Conservation (phyloP, 2,888 invertebrate species). For the Fragum sueziense region DNA sequence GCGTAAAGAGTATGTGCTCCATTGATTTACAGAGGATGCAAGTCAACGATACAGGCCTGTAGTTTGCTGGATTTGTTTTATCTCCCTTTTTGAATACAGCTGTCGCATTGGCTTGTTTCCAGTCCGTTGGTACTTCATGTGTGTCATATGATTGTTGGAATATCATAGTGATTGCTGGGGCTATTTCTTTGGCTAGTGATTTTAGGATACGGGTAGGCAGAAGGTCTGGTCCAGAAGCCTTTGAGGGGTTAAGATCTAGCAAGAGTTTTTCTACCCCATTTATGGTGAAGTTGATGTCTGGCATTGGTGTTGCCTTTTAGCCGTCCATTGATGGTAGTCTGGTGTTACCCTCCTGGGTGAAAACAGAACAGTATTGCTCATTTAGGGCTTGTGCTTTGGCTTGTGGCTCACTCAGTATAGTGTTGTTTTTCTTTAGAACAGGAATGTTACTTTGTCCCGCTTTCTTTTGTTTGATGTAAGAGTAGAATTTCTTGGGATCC, state of each 20-base stretch:
- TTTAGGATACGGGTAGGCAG: slow-evolving; percentile 34
- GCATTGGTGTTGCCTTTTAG: background rate
- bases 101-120: slow-evolving; percentile 21
- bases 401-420: background rate
- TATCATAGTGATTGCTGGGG: slow-evolving; percentile 19
- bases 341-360: slow-evolving; percentile 33
- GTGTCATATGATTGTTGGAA: slow-evolving; percentile 35
- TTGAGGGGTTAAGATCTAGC: slow-evolving; percentile 23
- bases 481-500: slow-evolving; percentile 34
- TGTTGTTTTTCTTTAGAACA: background rate
- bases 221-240: slow-evolving; percentile 33
- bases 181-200: slow-evolving; percentile 20
- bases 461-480: slow-evolving; percentile 16
- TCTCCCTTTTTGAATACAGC: too few relatives aligned
- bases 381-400: slow-evolving; percentile 30
- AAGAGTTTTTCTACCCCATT: slow-evolving; percentile 30
- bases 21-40: slow-evolving; percentile 10
- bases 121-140: slow-evolving; percentile 27
- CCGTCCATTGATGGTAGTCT: slow-evolving; percentile 24
- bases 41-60: slow-evolving; percentile 25
- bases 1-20: slow-evolving; percentile 15
- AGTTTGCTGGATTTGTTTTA: slow-evolving; percentile 25
- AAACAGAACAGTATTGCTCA: slow-evolving; percentile 28
- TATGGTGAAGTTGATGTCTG: slow-evolving; percentile 19
- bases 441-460: background rate